Evolutionary conservation across 2,888 invertebrate species (phyloP).

Genomic region (Pseudococcus viburni): DNA sequence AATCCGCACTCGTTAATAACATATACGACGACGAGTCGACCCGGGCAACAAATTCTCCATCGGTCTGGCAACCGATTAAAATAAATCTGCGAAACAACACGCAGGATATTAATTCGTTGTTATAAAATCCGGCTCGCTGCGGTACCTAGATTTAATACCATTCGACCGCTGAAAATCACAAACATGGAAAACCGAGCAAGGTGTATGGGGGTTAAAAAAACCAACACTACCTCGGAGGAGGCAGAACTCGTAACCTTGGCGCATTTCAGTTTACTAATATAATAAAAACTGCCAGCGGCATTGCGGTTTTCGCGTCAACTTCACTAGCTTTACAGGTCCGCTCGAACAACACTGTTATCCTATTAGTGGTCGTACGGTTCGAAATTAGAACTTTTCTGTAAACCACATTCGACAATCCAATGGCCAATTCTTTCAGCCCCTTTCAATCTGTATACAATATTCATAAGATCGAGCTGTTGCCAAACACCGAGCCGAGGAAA

Average conservation of each 20-base stretch:
- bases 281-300: slow-evolving; percentile 3
- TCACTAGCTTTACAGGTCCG: slow-evolving; percentile 28
- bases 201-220: neutral
- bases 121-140: neutral
- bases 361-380: slow-evolving; percentile 26
- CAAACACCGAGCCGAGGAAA: neutral
- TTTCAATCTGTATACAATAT: slow-evolving; percentile 1
- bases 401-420: slow-evolving; percentile 33
- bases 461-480: slow-evolving; percentile 9
- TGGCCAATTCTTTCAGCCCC: slow-evolving; percentile 1
- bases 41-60: neutral
- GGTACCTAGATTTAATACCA: neutral
- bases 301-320: slow-evolving; percentile 39
- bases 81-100: neutral
- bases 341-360: slow-evolving; percentile 42
- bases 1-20: slow-evolving; percentile 8
- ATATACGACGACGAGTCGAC: neutral
- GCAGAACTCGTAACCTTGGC: neutral
- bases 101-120: neutral
- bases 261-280: neutral
- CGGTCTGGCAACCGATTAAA: neutral
- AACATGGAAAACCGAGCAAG: slow-evolving; percentile 4
- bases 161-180: slow-evolving; percentile 17
- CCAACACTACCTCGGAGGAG: neutral
- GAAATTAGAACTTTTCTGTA: slow-evolving; percentile 12